Evolutionary conservation across 2,888 invertebrate species (phyloP), one percentile per base, ranked within the genome.

Genomic region (Galeopsomyia nigrocyanea): DNA sequence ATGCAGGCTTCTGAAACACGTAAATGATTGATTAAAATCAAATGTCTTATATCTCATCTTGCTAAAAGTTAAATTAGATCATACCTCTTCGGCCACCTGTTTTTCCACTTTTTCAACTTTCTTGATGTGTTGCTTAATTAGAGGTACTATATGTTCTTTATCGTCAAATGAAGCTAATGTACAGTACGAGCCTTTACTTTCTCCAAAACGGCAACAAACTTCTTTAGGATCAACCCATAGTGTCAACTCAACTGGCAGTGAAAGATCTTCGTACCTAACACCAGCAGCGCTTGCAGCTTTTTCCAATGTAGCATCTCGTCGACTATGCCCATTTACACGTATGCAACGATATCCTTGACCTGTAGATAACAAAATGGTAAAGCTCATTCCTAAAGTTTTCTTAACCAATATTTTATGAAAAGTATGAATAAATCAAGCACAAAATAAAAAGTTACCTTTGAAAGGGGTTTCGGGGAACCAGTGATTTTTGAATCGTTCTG

Each of bases 201-300:
- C 90, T 79, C 90, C 90, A 81, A 90, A 90, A 81, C 90, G 89
- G 77, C 79, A 87, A 82, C 82, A 84, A 68, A 87, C 93, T 87
- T 93, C 93, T 76, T 88, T 88, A 0, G 93, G 93, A 83, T 93
- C 93, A 65, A 93, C 91, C 93, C 93, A 93, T 79, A 93, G 89
- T 26, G 93, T 93, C 68, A 93, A 88, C 86, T 93, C 93, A 78
- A 90, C 89, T 58, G 93, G 93, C 76, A 93, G 88, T 73, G 89
- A 88, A 68, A 92, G 86, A 83, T 90, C 89, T 81, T 89, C 88
- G 80, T 91, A 90, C 74, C 88, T 88, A 60, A 92, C 88, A 73
- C 92, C 92, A 81, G 90, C 90, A 74, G 89, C 89, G 76, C 86
- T 87, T 56, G 91, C 92, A 64, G 92, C 93, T 82, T 89, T 88